These are phyloP conservation scores for Charadrius vociferus DNA, from an alignment of 2,113 vertebrate genomes.

Conservation along the genomic window DNA sequence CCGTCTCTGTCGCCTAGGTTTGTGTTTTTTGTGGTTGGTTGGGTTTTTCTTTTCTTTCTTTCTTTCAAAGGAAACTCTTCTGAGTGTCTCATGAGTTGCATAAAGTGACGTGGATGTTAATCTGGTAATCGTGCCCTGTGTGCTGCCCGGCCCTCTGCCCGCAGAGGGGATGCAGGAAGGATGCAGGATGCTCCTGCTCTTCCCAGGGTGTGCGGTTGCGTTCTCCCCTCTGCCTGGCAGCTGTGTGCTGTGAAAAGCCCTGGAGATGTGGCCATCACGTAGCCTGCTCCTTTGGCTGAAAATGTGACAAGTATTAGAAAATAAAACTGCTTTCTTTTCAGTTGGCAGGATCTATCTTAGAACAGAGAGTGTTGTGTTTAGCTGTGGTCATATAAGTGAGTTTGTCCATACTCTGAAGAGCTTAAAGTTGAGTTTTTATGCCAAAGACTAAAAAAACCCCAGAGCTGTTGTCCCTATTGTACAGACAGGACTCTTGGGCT, in stretches of 20 bases:
- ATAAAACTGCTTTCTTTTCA: neutral
- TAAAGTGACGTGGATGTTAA: fast-evolving
- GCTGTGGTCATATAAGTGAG: neutral
- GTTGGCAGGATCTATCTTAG: neutral
- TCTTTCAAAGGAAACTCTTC: neutral
- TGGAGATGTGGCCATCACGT: neutral
- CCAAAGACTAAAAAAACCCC: neutral
- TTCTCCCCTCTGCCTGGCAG: neutral
- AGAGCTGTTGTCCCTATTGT: neutral
- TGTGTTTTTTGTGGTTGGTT: neutral
- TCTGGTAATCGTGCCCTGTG: neutral
- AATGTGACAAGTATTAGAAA: neutral
- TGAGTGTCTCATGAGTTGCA: fast-evolving
- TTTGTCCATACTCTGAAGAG: neutral
- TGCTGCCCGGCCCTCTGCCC: neutral
- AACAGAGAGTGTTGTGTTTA: neutral
- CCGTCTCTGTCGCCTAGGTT: fast-evolving
- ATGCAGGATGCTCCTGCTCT: neutral
- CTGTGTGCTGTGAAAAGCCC: neutral
- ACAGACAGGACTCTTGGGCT: neutral
- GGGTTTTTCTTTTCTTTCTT: neutral
- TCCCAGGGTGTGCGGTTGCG: fast-evolving
- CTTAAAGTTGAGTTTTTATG: neutral
- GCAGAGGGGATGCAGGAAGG: fast-evolving
- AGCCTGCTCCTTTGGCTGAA: neutral